phyloP scores from a whole-genome alignment of 2,113 vertebrate genomes.

The Leucosticte australis region DNA sequence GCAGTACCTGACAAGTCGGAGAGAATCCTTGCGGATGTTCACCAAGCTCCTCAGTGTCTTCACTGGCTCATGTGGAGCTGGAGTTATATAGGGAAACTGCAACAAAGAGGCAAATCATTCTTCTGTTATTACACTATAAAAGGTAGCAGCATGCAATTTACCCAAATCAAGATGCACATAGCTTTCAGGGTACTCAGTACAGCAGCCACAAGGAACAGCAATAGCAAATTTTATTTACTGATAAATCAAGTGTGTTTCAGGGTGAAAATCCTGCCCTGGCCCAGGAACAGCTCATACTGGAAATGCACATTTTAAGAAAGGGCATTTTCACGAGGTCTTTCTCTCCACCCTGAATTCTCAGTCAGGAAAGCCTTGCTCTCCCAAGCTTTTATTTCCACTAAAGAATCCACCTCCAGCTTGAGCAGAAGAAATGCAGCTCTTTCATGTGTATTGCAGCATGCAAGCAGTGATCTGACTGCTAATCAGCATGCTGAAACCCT shows the following conservation, averaged over 20 bases:
- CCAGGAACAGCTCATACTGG: neutral
- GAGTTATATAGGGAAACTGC: slow-evolving; percentile 96
- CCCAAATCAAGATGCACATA: neutral
- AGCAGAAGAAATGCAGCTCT: slow-evolving; percentile 17
- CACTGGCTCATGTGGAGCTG: slow-evolving; percentile 95
- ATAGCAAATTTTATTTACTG: neutral
- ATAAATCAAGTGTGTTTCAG: neutral
- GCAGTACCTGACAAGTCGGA: slow-evolving; percentile 90
- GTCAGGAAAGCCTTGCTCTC: neutral
- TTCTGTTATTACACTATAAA: neutral
- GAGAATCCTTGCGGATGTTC: slow-evolving; percentile 96
- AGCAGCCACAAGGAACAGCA: neutral
- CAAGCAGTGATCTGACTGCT: slow-evolving; percentile 24
- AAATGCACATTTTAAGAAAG: neutral
- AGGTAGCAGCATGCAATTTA: neutral
- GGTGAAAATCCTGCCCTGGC: neutral
- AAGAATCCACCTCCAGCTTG: neutral
- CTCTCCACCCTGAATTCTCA: neutral
- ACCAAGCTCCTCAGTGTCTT: slow-evolving; percentile 95
- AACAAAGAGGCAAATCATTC: slow-evolving; percentile 12
- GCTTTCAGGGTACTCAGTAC: neutral
- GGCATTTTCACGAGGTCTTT: neutral
- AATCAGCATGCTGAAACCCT: neutral
- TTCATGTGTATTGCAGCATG: slow-evolving; percentile 2
- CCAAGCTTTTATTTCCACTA: slow-evolving; percentile 6